A percentile compares a stretch with the other conserved stretches of the same genome.
Conservation (phyloP, 2,888 invertebrate genomes). For the Clusia tigrina region DNA sequence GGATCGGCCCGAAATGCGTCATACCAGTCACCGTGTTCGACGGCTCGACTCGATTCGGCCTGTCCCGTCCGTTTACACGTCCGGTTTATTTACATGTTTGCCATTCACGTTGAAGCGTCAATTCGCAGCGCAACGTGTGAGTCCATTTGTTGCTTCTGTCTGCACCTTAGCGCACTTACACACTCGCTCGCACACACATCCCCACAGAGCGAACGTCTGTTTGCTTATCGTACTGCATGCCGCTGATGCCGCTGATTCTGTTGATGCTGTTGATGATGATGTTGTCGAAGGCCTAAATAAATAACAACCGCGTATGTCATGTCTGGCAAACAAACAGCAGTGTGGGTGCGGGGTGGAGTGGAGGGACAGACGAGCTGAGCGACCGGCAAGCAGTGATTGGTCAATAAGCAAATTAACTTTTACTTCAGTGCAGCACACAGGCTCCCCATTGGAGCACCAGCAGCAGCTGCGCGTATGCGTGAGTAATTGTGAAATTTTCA, state of each 20-base stretch:
- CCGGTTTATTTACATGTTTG: slow-evolving; percentile 15
- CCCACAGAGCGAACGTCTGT: not conserved
- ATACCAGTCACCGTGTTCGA: too few relatives aligned
- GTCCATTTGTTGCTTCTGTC: slow-evolving; percentile 20
- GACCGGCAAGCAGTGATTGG: slow-evolving; percentile 10
- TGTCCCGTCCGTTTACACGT: not conserved
- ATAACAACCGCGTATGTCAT: slow-evolving; percentile 4
- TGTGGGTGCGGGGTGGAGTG: not conserved
- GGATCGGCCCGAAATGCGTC: too few relatives aligned
- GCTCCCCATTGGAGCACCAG: slow-evolving; percentile 10
- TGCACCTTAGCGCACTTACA: not conserved
- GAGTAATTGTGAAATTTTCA: slow-evolving; percentile 13
- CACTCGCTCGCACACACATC: not conserved
- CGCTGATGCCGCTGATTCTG: slow-evolving; percentile 2
- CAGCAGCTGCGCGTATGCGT: slow-evolving; percentile 11
- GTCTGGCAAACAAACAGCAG: slow-evolving; percentile 10
- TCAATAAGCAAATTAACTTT: not conserved
- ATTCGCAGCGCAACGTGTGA: slow-evolving; percentile 23
- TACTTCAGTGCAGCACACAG: not conserved
- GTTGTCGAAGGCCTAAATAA: slow-evolving; percentile 5
- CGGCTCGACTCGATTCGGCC: too few relatives aligned
- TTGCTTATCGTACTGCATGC: not conserved
- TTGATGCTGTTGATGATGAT: not conserved
- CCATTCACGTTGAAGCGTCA: slow-evolving; percentile 20
- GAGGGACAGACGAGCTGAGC: not conserved